Base-by-base conservation (phyloP, 1,140 invertebrate genomes). In the Arctopsyche grandis region DNA sequence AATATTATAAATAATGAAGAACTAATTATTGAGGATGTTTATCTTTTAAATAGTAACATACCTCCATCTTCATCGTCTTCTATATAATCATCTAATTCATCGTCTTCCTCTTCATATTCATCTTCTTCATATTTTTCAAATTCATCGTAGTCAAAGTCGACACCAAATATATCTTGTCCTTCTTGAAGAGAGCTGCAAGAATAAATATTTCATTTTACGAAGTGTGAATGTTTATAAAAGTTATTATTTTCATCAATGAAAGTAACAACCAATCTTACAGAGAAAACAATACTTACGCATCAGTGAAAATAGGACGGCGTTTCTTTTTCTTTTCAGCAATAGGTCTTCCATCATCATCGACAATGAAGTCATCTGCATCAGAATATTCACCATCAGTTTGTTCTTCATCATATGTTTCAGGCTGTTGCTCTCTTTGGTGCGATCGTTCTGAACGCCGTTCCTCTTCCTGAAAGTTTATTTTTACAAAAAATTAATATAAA, bases 91-190 rank as follows among this genome's bases (percentile, higher is more conserved):
- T 95, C 94, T 9, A 94, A 91, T 66, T 88, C 86, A 73, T 95
- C 92, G 75, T 96, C 93, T 7, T 94, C 93, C 58, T 95, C 95
- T 79, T 97, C 95, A 84, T 96, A 95, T 80, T 95, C 93, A 76
- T 96, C 95, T 7, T 96, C 95, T 19, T 93, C 96, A 87, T 95
- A 96, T 85, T 96, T 94, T 38, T 94, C 93, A 89, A 99, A 97
- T 83, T 99, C 97, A 81, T 98, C 96, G 86, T 95, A 99, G 87
- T 99, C 98, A 89, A 99, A 99, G 86, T 99, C 97, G 21, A 99
- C 97, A 76, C 98, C 99, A 88, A 99, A 99, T 82, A 99, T 99
- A 85, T 99, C 98, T 87, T 99, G 97, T 73, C 98, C 98, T 88
- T 99, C 97, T 91, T 99, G 98, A 26, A 99, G 88, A 0, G 96